These are phyloP conservation scores for Sphaeramia orbicularis DNA, from an alignment of 2,797 vertebrate species.

Conservation along the genomic window DNA sequence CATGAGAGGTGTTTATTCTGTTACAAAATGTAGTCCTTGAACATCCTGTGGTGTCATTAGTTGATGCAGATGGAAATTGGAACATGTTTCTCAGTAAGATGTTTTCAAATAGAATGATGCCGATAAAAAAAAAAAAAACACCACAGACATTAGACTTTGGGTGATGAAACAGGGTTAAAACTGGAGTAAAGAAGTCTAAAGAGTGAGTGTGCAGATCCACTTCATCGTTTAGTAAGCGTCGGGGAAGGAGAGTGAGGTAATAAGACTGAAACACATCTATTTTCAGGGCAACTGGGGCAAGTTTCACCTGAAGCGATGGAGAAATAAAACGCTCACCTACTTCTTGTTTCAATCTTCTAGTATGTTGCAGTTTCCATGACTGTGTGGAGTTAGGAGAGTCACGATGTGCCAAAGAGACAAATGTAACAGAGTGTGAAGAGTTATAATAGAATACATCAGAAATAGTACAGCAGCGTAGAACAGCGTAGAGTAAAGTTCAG, in stretches of 20 bases:
- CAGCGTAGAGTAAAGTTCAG: no score
- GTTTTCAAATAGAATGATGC: constrained; percentile 27
- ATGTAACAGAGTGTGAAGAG: neutral
- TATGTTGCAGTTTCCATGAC: constrained; percentile 16
- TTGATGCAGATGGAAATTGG: constrained; percentile 26
- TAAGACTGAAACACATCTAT: constrained; percentile 51
- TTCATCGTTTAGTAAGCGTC: constrained; percentile 57
- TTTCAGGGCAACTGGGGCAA: constrained; percentile 52
- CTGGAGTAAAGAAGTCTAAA: constrained; percentile 54
- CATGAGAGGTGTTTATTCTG: constrained; percentile 43
- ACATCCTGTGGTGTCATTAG: constrained; percentile 17
- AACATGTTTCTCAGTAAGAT: constrained; percentile 45
- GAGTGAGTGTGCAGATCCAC: constrained; percentile 44
- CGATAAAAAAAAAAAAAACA: neutral
- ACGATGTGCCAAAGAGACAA: constrained; percentile 1
- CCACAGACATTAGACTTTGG: constrained; percentile 19
- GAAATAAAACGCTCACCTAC: constrained; percentile 34
- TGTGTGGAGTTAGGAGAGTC: neutral
- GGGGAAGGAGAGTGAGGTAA: constrained; percentile 61
- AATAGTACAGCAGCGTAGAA: no score
- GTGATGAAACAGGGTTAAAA: constrained; percentile 64
- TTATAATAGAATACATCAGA: neutral
- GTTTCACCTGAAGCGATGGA: constrained; percentile 59
- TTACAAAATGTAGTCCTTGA: constrained; percentile 57
- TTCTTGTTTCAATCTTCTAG: constrained; percentile 38